phyloP scores from a whole-genome alignment of 1,140 invertebrate species.

The Chymomyza costata region DNA sequence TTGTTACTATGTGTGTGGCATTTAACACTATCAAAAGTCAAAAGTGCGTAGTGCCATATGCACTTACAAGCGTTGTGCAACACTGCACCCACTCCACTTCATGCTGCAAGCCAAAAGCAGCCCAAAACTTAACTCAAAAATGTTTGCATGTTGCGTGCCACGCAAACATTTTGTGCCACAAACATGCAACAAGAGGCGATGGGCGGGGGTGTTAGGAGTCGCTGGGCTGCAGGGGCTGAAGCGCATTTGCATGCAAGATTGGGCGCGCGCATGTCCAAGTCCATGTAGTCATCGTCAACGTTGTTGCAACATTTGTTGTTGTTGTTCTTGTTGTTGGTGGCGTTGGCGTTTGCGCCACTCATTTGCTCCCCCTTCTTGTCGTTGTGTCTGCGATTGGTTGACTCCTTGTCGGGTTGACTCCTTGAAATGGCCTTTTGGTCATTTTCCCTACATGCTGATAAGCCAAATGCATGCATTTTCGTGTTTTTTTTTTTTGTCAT shows the following conservation, averaged over 20 bases:
- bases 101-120: constrained; percentile 7
- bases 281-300: constrained; percentile 37
- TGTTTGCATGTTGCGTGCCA: constrained; percentile 70
- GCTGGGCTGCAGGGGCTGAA: constrained; percentile 6
- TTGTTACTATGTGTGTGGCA: constrained; percentile 50
- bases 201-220: neutral
- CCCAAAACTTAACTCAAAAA: constrained; percentile 63
- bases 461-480: constrained; percentile 62
- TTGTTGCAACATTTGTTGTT: constrained; percentile 33
- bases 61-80: constrained; percentile 28
- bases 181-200: neutral
- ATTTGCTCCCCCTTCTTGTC: constrained; percentile 36
- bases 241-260: constrained; percentile 67
- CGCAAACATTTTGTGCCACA: constrained; percentile 59
- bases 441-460: constrained; percentile 64
- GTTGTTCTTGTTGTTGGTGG: constrained; percentile 35
- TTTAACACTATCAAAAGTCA: constrained; percentile 69
- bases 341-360: constrained; percentile 21
- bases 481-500: too few relatives aligned
- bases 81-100: neutral
- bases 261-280: constrained; percentile 65
- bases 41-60: constrained; percentile 60
- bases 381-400: constrained; percentile 55
- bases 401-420: too few relatives aligned
- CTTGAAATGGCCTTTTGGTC: constrained; percentile 64